phyloP scores from a whole-genome alignment of 2,888 invertebrate species.

The Dendrolimus houi region DNA sequence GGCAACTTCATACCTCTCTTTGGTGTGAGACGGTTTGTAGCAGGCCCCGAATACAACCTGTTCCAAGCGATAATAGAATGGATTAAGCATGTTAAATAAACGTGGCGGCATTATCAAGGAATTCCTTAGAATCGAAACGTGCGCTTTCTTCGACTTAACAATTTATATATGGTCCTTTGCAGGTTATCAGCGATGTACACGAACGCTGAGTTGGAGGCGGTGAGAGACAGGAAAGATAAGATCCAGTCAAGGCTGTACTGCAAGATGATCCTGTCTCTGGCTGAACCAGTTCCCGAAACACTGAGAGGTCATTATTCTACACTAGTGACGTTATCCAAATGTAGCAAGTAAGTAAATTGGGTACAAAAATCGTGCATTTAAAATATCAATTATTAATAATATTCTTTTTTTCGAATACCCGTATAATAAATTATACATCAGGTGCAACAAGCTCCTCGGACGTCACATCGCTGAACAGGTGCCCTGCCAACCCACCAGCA shows the following conservation, averaged over 20 bases:
- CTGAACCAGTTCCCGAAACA: constrained; percentile 85
- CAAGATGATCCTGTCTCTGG: constrained; percentile 86
- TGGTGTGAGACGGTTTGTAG: too few species aligned
- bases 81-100: too few species aligned
- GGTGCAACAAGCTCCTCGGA: constrained; percentile 84
- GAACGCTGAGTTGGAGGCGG: constrained; percentile 88
- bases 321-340: constrained; percentile 85
- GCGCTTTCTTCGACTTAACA: too few species aligned
- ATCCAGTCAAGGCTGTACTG: constrained; percentile 89
- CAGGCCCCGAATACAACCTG: too few species aligned
- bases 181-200: constrained; percentile 92
- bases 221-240: constrained; percentile 92
- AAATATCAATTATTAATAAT: too few species aligned
- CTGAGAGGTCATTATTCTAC: constrained; percentile 88
- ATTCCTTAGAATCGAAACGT: too few species aligned
- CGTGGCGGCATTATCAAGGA: too few species aligned
- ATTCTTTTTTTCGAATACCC: too few species aligned
- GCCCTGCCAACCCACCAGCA: constrained; percentile 83
- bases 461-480: constrained; percentile 82
- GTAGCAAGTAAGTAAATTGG: constrained; percentile 65
- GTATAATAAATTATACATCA: constrained; percentile 17
- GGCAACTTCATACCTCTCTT: too few species aligned
- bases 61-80: too few species aligned
- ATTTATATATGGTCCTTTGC: constrained; percentile 1
- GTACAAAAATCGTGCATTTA: too few species aligned